Evolutionary conservation across 2,888 invertebrate genomes (phyloP), one percentile per base, ranked within the genome.

Genomic region (Allygus modestus): DNA sequence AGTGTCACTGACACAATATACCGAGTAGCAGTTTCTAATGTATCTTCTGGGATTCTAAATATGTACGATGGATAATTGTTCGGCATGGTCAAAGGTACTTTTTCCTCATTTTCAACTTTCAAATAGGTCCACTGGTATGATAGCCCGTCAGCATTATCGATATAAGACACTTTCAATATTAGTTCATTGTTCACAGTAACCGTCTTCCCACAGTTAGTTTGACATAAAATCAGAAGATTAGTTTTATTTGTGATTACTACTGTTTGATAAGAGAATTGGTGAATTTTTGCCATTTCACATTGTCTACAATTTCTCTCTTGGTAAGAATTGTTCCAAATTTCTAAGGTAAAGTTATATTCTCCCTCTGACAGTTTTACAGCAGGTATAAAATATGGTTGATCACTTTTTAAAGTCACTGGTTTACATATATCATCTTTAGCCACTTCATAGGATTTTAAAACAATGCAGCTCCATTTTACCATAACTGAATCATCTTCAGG

Each of bases 21-120:
- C 0, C 15, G 1, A 65, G 26, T 15, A n/a, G 28, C 26, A 17
- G 65, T 12, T 28, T 65, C 65, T 31, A 65, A 65, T 28, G 65
- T 65, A 65, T 65, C 15, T 65, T 65, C 65, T 17, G 65, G 65
- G 28, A 65, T 65, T 65, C 12, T 28, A 65, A 65, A 65, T 28
- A 65, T 65, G 28, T 65, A 65, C 2, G 65, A 65, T 28, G 65
- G 46, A 15, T 46, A 20, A 20, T 54, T 1, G 11, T 20, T 54
- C 20, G 7, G 9, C 23, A 20, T 23, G 20, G 1, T 9, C 4
- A 37, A 37, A 37, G 37, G 28, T n/a, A n/a, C n/a, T n/a, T n/a
- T n/a, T 31, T 54, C 15, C 9, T 5, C 7, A 37, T 31, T 28
- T 28, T 15, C 65, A 28, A 15, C 15, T 65, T 65, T 65, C 1